These are phyloP conservation scores for Setipinna tenuifilis DNA, from an alignment of 2,797 vertebrate species.

Conservation along the genomic window DNA sequence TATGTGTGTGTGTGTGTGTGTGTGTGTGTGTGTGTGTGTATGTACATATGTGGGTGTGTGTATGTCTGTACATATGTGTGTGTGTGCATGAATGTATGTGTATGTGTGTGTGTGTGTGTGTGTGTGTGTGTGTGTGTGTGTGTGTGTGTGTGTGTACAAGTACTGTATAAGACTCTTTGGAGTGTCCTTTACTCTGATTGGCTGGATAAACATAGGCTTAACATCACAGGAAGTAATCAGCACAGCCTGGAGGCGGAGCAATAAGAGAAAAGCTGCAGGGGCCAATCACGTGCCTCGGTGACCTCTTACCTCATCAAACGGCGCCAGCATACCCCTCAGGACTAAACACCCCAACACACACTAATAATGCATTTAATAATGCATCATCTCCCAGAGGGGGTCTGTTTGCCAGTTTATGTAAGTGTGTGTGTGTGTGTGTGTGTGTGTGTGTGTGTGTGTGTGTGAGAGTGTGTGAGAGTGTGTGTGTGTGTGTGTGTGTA, in stretches of 20 bases:
- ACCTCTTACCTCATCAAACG: conserved; percentile 40
- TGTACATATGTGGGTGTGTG: not conserved
- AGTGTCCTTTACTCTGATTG: not conserved
- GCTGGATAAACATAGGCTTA: conserved; percentile 33
- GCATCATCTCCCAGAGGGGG: not conserved
- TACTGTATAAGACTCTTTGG: not conserved
- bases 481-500: too few relatives aligned
- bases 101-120: not conserved
- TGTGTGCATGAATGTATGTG: too few relatives aligned
- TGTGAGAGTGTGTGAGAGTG: not conserved
- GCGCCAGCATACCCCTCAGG: conserved; percentile 39
- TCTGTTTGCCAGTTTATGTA: not conserved
- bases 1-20: not conserved
- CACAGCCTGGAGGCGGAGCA: not conserved
- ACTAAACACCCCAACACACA: not conserved
- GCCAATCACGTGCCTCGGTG: conserved; percentile 2
- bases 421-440: not conserved
- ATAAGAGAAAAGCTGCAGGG: not conserved
- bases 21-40: not conserved
- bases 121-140: not conserved
- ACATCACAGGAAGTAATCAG: not conserved
- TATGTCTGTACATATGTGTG: too few relatives aligned
- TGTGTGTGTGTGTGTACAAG: not conserved
- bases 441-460: too few relatives aligned
- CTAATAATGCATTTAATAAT: not conserved